Evolutionary conservation across 2,888 invertebrate species (phyloP).

Genomic region (Amiota minor): DNA sequence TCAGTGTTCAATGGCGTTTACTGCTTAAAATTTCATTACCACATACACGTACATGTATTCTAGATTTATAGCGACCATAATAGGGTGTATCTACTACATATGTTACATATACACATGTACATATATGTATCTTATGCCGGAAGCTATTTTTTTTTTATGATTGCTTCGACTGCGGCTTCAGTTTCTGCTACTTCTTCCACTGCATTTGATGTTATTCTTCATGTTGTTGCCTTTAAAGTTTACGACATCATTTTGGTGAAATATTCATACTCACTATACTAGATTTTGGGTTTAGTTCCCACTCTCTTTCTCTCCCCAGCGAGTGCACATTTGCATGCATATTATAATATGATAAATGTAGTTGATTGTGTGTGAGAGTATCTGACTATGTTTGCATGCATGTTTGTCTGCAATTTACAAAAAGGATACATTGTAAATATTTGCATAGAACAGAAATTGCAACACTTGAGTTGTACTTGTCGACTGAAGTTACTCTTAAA

Average conservation of each 20-base stretch:
- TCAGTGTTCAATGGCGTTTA: not conserved
- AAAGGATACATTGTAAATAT: slow-evolving; percentile 35
- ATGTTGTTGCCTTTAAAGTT: slow-evolving; percentile 11
- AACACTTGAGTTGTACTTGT: slow-evolving; percentile 18
- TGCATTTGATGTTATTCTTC: not conserved
- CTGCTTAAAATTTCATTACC: slow-evolving; percentile 29
- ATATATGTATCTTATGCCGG: slow-evolving; percentile 4
- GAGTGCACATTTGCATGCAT: not conserved
- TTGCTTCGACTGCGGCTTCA: not conserved
- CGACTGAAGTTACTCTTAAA: slow-evolving; percentile 11
- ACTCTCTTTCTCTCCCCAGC: not conserved
- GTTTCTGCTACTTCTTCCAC: not conserved
- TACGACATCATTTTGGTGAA: slow-evolving; percentile 25
- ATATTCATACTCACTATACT: slow-evolving; percentile 15
- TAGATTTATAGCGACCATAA: not conserved
- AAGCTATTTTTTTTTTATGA: slow-evolving; percentile 1
- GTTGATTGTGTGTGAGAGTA: slow-evolving; percentile 8
- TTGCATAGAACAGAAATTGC: slow-evolving; percentile 33
- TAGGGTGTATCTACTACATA: not conserved
- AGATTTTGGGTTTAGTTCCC: not conserved
- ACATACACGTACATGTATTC: not conserved
- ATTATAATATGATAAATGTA: not conserved
- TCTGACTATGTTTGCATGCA: slow-evolving; percentile 22
- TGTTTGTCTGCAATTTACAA: slow-evolving; percentile 20
- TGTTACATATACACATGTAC: not conserved